Evolutionary conservation across 2,113 vertebrate species (phyloP).

Genomic region (Falco punctatus): DNA sequence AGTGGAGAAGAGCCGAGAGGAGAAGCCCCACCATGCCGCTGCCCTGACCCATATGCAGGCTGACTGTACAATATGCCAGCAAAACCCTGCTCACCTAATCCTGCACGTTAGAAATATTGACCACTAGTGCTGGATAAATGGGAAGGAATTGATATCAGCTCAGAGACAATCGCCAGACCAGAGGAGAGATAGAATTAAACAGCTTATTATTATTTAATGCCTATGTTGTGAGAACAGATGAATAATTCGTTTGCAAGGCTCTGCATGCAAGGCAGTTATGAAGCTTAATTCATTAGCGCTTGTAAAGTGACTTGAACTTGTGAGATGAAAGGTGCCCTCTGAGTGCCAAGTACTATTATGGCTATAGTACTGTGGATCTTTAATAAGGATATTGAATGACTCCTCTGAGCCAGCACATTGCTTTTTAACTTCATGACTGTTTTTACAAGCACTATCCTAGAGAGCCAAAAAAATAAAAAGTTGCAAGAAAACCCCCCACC

Average conservation of each 20-base stretch:
- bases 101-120: neutral
- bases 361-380: neutral
- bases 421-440: constrained; percentile 35
- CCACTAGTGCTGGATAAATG: neutral
- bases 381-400: constrained; percentile 41
- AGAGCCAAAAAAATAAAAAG: neutral
- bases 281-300: constrained; percentile 52
- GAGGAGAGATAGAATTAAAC: constrained; percentile 35
- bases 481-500: neutral
- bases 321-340: constrained; percentile 58
- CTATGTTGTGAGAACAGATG: neutral
- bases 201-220: constrained; percentile 56
- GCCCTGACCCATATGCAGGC: neutral
- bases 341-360: constrained; percentile 23
- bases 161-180: neutral
- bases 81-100: neutral
- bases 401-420: constrained; percentile 44
- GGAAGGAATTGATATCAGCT: neutral
- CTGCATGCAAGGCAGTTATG: neutral
- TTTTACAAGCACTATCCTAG: constrained; percentile 7
- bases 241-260: constrained; percentile 11
- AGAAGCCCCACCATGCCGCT: neutral
- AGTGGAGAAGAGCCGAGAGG: neutral
- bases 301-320: constrained; percentile 15
- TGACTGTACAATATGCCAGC: neutral